Conservation (phyloP, 53 echinoderm and acorn worm genomes). For the Stichopus horrens region DNA sequence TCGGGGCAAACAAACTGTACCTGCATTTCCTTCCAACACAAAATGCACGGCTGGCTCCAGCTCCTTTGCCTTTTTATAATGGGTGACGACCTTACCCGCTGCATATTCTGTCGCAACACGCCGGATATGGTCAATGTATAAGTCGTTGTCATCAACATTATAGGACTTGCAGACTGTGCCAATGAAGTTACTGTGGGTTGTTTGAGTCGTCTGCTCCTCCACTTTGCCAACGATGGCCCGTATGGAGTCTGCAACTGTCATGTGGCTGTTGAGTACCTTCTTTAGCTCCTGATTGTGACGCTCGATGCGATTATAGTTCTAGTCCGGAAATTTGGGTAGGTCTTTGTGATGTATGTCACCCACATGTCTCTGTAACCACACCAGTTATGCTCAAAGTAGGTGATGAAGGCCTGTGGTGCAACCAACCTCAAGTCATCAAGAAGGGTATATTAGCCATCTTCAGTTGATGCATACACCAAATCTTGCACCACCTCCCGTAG, state of each 20-base stretch:
- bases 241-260: constrained; percentile 29
- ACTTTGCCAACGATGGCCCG: neutral
- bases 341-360: constrained; percentile 1
- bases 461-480: neutral
- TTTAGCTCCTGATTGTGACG: constrained; percentile 31
- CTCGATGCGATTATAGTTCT: neutral
- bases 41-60: neutral
- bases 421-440: neutral
- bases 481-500: neutral
- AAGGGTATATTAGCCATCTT: no score
- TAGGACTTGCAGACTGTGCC: constrained; percentile 9
- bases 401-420: neutral
- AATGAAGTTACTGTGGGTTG: neutral
- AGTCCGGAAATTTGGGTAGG: neutral
- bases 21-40: neutral
- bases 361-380: neutral
- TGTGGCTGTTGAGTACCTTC: constrained; percentile 24
- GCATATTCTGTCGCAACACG: constrained; percentile 14
- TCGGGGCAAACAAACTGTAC: no score
- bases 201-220: neutral
- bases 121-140: neutral
- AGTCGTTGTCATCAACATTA: constrained; percentile 30
- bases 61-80: constrained; percentile 11
- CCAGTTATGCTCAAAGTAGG: constrained; percentile 8
- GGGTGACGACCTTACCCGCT: neutral